phyloP scores from a whole-genome alignment of 2,797 vertebrate species.

The Momotus momota region DNA sequence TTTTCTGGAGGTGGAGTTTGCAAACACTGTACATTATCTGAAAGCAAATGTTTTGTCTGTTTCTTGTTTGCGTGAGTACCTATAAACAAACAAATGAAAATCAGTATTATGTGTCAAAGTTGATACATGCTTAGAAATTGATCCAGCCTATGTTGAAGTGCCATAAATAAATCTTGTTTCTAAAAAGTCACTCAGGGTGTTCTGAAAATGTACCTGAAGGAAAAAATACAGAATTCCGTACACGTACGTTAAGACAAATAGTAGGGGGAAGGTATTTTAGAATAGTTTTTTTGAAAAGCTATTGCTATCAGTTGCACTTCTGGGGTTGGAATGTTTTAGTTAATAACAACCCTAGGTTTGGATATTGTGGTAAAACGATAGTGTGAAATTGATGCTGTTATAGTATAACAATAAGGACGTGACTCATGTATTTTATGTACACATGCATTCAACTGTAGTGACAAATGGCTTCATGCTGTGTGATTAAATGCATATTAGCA shows the following conservation, averaged over 20 bases:
- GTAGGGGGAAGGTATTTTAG: neutral
- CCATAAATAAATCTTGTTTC: neutral
- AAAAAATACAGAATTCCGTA: neutral
- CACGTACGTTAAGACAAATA: neutral
- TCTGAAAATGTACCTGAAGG: neutral
- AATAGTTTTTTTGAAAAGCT: constrained; percentile 7
- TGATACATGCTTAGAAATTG: neutral
- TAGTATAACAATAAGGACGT: constrained; percentile 84
- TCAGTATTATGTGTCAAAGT: neutral
- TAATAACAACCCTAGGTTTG: constrained; percentile 75
- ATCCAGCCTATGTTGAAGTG: neutral
- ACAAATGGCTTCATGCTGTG: constrained; percentile 85
- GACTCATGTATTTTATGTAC: constrained; percentile 85
- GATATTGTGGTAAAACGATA: constrained; percentile 82
- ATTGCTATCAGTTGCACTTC: constrained; percentile 41
- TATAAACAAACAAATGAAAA: neutral
- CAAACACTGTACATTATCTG: neutral
- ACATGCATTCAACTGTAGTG: constrained; percentile 83
- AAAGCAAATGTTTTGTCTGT: neutral
- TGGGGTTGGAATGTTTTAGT: constrained; percentile 66
- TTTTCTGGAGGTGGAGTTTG: neutral
- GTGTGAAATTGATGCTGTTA: constrained; percentile 83
- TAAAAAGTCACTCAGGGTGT: neutral
- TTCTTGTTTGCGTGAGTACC: neutral
- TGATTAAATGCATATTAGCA: constrained; percentile 90